These are phyloP conservation scores for Epizoanthus stellaris DNA, from an alignment of 92 coral and sea anemone species.

Conservation along the genomic window DNA sequence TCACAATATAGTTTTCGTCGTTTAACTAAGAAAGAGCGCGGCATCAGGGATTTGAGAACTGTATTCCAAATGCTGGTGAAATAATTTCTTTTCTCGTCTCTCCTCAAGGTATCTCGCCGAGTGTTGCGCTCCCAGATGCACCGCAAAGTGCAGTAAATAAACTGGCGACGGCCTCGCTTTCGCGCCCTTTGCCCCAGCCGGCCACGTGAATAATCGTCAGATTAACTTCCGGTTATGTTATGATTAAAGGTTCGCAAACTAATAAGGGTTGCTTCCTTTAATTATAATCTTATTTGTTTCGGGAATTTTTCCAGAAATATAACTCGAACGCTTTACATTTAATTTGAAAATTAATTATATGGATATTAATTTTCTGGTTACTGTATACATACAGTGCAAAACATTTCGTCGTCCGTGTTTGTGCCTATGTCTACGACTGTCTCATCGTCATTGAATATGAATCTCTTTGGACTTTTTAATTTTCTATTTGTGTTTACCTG, in stretches of 20 bases:
- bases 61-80: not conserved
- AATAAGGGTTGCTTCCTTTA: constrained; percentile 28
- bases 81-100: not conserved
- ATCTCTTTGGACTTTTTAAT: too few species aligned
- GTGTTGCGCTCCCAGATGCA: constrained; percentile 23
- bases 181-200: constrained; percentile 44
- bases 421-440: too few species aligned
- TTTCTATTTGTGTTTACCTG: too few species aligned
- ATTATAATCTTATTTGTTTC: constrained; percentile 47
- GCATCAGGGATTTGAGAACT: constrained; percentile 49
- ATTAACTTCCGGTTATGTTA: constrained; percentile 41
- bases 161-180: constrained; percentile 38
- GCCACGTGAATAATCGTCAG: constrained; percentile 35
- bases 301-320: constrained; percentile 19
- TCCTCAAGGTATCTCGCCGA: constrained; percentile 6
- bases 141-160: constrained; percentile 36
- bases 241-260: constrained; percentile 36
- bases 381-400: not conserved
- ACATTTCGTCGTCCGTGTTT: too few species aligned
- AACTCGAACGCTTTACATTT: not conserved
- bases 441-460: too few species aligned
- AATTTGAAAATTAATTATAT: constrained; percentile 1
- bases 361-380: not conserved
- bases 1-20: constrained; percentile 55
- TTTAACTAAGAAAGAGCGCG: constrained; percentile 84